Evolutionary conservation across 2,888 invertebrate species (phyloP), one percentile per base, ranked within the genome.

Genomic region (Yponomeuta plumbellus): DNA sequence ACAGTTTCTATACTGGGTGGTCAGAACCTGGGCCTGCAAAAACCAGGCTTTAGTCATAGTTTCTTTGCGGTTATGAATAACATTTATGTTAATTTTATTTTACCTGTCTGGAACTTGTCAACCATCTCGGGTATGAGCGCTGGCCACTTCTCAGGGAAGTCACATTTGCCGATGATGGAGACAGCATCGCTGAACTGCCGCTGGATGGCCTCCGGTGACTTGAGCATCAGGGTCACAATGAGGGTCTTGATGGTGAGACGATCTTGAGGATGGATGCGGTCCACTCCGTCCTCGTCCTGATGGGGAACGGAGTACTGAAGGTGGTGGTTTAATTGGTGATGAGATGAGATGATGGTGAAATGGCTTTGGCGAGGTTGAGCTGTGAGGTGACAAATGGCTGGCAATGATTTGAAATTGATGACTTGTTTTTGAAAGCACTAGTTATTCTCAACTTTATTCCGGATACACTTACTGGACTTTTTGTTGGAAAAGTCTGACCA

Each of bases 71-170:
- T 34, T 34, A 8, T 8, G 34, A 34, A 8, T 34, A 34, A 34
- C 5, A 34, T 8, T 8, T 34, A 34, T 8, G 34, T 26, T 26
- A 34, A 5, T 34, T 34, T 5, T 34, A 34, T 34, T 34, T 34
- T 6, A 94, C 94, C 95, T 68, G 96, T 95, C 61, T 93, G 93
- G 84, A 99, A 98, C 79, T 98, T 97, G 64, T 95, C 94, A 13
- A 99, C 97, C 96, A 99, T 97, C 81, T 98, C 96, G 52, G 96
- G 93, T 34, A 99, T 95, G 1, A 99, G 93, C 70, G 95, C 95
- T 0, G 97, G 98, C 99, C 99, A 99, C 81, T 98, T 97, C 69
- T 95, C 94, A 0, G 99, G 99, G 81, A 99, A 99, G 89, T 99
- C 99, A 74, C 96, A 94, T 79, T 96, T 95, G n/a, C 99, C 99